phyloP scores from a whole-genome alignment of 2,888 invertebrate species.

The Hyposoter dolosus region DNA sequence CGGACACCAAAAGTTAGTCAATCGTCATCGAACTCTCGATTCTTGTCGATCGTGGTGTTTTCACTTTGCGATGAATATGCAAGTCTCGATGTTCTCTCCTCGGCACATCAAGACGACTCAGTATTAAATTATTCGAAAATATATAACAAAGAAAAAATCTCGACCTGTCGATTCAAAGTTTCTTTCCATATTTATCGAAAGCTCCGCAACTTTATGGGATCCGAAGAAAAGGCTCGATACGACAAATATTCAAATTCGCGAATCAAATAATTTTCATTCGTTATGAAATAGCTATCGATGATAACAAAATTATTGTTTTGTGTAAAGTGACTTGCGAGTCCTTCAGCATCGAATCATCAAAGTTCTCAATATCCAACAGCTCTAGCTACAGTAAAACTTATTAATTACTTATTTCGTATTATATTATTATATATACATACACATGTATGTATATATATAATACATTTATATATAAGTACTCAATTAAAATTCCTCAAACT shows the following conservation, averaged over 20 bases:
- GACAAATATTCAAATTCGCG: neutral
- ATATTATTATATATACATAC: conserved; percentile 43
- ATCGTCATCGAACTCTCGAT: conserved; percentile 33
- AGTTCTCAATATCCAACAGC: conserved; percentile 63
- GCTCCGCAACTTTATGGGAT: neutral
- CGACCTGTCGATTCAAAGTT: neutral
- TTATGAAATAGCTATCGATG: neutral
- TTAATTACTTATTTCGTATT: conserved; percentile 65
- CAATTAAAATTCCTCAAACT: conserved; percentile 66
- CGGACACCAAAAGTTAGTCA: conserved; percentile 6
- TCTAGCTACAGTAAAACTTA: conserved; percentile 66
- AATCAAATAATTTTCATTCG: too few species aligned
- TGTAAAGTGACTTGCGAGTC: conserved; percentile 58
- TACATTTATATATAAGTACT: conserved; percentile 37
- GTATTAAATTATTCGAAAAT: neutral
- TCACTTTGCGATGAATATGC: neutral
- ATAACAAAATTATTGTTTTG: conserved; percentile 34
- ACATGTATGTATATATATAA: conserved; percentile 35
- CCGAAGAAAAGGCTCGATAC: conserved; percentile 5
- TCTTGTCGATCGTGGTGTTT: neutral
- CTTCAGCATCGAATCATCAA: conserved; percentile 63
- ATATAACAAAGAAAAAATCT: neutral
- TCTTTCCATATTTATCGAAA: neutral
- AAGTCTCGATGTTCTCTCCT: neutral
- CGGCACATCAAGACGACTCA: neutral